Base-by-base conservation (phyloP, 2,888 invertebrate genomes). In the Harpalus rufipes region DNA sequence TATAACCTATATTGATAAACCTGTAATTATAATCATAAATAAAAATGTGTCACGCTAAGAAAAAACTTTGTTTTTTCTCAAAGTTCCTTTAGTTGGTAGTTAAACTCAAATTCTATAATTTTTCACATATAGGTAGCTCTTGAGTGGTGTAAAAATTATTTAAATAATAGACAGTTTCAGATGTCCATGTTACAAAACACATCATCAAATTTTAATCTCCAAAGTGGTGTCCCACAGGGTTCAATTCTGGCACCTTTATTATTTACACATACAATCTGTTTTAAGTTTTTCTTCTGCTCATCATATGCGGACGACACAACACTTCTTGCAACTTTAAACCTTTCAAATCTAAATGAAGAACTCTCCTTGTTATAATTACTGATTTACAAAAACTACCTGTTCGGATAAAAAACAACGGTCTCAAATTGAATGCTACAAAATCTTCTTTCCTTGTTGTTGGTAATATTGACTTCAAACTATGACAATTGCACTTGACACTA, bases 1-100 rank as follows among this genome's bases (percentile, higher is more conserved):
- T 81, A 81, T 81, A 81, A 81, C 81, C 81, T 68, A 81, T 81
- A 68, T 81, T 81, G 81, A 81, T 81, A 81, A 68, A 51, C 44
- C 65, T 81, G 51, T 81, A 81, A 81, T 81, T 81, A 63, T 81
- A 81, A 51, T 14, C 68, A 81, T 81, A 81, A 63, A 81, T 81
- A 61, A 74, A 74, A 74, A 74, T 74, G 44, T 74, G 72, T 39
- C 68, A 68, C 32, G 68, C 25, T 39, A 10, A 32, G 39, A 68
- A 32, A 68, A 68, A 68, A 68, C 63, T 18, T 2, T 0, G 44
- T 51, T 51, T 51, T 51, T 51, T 16, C 14, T 1, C 59, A 59
- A 16, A 16, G 32, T 32, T 32, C 32, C 58, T 10, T n/a, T n/a
- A n/a, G n/a, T n/a, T n/a, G n/a, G n/a, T n/a, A n/a, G n/a, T n/a